Evolutionary conservation across 2,888 invertebrate genomes (phyloP).

Genomic region (Melieria omissa): DNA sequence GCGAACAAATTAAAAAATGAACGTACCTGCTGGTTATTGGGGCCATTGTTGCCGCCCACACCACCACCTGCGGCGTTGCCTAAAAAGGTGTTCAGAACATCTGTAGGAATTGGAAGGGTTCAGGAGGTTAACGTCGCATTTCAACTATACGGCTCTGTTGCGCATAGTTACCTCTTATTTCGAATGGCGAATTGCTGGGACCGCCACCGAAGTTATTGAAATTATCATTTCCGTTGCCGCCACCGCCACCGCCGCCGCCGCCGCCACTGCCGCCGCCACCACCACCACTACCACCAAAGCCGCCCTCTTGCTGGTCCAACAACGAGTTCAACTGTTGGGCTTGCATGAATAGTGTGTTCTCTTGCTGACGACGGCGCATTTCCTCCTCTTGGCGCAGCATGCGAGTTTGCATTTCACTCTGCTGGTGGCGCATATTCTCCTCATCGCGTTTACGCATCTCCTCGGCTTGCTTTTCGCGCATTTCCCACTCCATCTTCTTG

Average conservation of each 20-base stretch:
- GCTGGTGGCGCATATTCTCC: conserved; percentile 74
- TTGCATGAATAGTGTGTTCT: conserved; percentile 89
- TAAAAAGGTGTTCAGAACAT: conserved; percentile 40
- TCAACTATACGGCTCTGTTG: background rate
- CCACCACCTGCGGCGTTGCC: conserved; percentile 50
- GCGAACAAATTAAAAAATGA: conserved; percentile 53
- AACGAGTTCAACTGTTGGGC: conserved; percentile 74
- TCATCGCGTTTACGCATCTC: conserved; percentile 80
- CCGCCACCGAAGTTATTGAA: conserved; percentile 54
- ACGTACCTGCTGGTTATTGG: conserved; percentile 55
- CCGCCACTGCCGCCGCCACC: conserved; percentile 47
- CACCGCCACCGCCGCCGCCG: conserved; percentile 48
- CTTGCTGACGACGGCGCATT: conserved; percentile 84
- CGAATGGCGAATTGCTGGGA: conserved; percentile 59
- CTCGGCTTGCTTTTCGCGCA: conserved; percentile 83
- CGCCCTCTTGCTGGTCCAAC: conserved; percentile 76
- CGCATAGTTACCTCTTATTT: conserved; percentile 57
- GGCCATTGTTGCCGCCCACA: conserved; percentile 43
- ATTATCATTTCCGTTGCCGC: conserved; percentile 39
- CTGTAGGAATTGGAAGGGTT: background rate
- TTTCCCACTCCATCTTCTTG: conserved; percentile 85
- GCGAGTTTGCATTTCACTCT: conserved; percentile 81
- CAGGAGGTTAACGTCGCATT: background rate
- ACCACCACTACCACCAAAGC: conserved; percentile 43
- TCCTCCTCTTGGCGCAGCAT: conserved; percentile 88